Conservation (phyloP, 2,888 invertebrate species). For the Parapristionchus giblindavisi region DNA sequence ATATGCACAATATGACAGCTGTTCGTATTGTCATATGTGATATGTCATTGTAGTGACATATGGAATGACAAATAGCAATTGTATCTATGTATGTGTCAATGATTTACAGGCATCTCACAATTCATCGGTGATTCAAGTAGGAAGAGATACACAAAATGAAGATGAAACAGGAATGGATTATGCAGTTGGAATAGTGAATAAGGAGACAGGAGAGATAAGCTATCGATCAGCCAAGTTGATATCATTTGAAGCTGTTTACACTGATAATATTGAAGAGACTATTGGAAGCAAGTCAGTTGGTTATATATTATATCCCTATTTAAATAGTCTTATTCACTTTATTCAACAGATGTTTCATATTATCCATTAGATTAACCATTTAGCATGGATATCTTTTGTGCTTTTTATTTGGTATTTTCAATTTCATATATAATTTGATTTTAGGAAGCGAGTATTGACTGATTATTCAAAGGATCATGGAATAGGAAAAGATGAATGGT, state of each 20-base stretch:
- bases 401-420: no score
- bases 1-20: not conserved
- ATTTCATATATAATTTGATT: not conserved
- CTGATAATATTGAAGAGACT: constrained; percentile 7
- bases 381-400: no score
- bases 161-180: constrained; percentile 55
- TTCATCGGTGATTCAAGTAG: constrained; percentile 47
- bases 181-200: constrained; percentile 49
- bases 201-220: constrained; percentile 32
- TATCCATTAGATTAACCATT: no score
- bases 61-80: not conserved
- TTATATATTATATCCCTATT: no score
- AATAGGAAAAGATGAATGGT: constrained; percentile 40
- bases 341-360: no score
- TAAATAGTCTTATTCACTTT: no score
- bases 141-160: constrained; percentile 45
- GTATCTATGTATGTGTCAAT: not conserved
- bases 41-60: not conserved
- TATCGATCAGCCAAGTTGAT: not conserved
- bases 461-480: constrained; percentile 14
- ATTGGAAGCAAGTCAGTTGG: constrained; percentile 31
- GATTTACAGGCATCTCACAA: not conserved
- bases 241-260: constrained; percentile 3
- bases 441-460: not conserved
- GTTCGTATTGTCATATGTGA: not conserved